Percentiles rank a stretch among this genome's conserved stretches.
Evolutionary conservation across 1,140 invertebrate species (phyloP).

Genomic region (Dryas iulia): DNA sequence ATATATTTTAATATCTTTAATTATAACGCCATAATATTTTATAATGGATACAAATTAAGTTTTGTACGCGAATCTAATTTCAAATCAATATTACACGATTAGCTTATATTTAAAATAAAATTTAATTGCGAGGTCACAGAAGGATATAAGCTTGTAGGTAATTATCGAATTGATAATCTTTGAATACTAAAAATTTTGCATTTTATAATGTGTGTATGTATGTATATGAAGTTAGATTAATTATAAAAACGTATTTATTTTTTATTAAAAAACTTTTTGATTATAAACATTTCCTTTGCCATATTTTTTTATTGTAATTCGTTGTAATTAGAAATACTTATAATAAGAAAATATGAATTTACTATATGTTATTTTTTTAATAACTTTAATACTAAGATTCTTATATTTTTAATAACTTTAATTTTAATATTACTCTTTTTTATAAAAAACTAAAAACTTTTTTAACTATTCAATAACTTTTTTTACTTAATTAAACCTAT

Average conservation of each 20-base stretch:
- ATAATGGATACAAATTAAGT: slow-evolving; percentile 9
- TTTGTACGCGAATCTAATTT: slow-evolving; percentile 27
- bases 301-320: neutral
- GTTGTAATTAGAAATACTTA: neutral
- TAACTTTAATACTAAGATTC: neutral
- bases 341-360: neutral
- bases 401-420: neutral
- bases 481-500: no score
- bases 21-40: neutral
- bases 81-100: slow-evolving; percentile 7
- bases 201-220: neutral
- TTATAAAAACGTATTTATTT: slow-evolving; percentile 11
- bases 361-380: neutral
- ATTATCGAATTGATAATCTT: neutral
- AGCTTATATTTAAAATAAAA: slow-evolving; percentile 22
- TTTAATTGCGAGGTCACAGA: slow-evolving; percentile 16
- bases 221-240: no score
- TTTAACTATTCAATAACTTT: neutral
- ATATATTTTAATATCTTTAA: slow-evolving; percentile 1
- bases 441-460: no score
- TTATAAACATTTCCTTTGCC: no score
- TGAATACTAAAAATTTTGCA: neutral
- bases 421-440: no score
- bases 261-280: no score
- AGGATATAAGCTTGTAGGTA: slow-evolving; percentile 12